Conservation (phyloP, 1,140 invertebrate species). For the Teleogryllus occipitalis region DNA sequence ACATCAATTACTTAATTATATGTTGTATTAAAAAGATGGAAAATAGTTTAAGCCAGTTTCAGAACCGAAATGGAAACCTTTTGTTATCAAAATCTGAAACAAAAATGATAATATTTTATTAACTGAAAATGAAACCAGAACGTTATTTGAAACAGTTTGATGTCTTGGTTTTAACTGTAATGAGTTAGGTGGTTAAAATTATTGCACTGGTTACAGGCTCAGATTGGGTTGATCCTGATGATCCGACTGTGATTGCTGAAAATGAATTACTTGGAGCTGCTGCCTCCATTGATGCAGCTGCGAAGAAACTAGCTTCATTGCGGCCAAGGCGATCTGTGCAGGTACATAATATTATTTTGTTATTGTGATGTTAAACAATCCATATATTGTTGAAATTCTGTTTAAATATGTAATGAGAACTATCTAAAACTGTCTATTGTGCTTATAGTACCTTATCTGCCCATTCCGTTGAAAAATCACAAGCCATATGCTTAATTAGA, state of each 20-base stretch:
- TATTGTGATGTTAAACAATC: too few species aligned
- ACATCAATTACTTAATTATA: too few species aligned
- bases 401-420: too few species aligned
- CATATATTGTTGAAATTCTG: too few species aligned
- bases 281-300: conserved; percentile 95
- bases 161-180: not conserved
- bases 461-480: too few species aligned
- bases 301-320: conserved; percentile 86
- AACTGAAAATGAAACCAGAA: not conserved
- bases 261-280: conserved; percentile 96
- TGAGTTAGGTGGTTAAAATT: not conserved
- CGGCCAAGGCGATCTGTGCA: conserved; percentile 65
- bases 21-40: too few species aligned
- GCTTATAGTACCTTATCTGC: too few species aligned
- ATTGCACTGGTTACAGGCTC: conserved; percentile 42
- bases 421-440: too few species aligned
- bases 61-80: too few species aligned
- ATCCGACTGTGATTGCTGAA: conserved; percentile 95
- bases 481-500: too few species aligned
- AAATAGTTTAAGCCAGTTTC: too few species aligned
- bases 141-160: not conserved
- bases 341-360: conserved; percentile 26
- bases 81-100: too few species aligned
- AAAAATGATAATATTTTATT: not conserved
- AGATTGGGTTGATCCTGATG: conserved; percentile 93